Base-by-base conservation (phyloP, 2,888 invertebrate genomes). In the Boloria selene region DNA sequence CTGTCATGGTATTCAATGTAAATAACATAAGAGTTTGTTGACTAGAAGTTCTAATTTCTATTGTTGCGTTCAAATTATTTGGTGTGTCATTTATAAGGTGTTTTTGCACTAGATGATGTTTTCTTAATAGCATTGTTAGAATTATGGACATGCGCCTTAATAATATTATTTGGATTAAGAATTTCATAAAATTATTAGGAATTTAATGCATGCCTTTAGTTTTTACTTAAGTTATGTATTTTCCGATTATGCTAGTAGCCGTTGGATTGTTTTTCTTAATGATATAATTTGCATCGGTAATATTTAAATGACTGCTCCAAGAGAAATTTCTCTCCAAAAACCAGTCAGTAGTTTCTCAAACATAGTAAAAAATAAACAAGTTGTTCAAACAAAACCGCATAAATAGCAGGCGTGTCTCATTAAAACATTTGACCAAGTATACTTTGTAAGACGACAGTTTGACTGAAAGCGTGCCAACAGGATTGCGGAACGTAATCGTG, bases 1-100 rank as follows among this genome's bases (percentile, higher is more conserved):
- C 52, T 49, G 61, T 58, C 64, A 53, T 55, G 65, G 68, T 58
- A 59, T 50, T 58, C 65, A 68, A 68, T 68, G 62, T 59, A 60
- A 68, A 65, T 68, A 49, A 47, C 45, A 62, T 65, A 14, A 52
- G 45, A 31, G 49, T 50, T 49, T 49, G 22, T 56, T 56, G n/a
- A 58, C 22, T 59, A 38, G n/a, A 31, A 56, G 56, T 45, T 42
- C 47, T 64, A 31, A 56, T 44, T 38, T 42, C 38, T 52, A 63
- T 64, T 64, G 64, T 59, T 58, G 26, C 58, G 18, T 50, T n/a
- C 17, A 31, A 42, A 50, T 17, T 59, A 59, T 50, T 2, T 16
- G 18, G 38, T 60, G 17, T 16, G 10, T 26, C 13, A 38, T 31
- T 31, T n/a, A n/a, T n/a, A 31, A 31, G 7, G 31, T 38, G 31